Conservation (phyloP, 2,113 vertebrate species). For the Esox niger region DNA sequence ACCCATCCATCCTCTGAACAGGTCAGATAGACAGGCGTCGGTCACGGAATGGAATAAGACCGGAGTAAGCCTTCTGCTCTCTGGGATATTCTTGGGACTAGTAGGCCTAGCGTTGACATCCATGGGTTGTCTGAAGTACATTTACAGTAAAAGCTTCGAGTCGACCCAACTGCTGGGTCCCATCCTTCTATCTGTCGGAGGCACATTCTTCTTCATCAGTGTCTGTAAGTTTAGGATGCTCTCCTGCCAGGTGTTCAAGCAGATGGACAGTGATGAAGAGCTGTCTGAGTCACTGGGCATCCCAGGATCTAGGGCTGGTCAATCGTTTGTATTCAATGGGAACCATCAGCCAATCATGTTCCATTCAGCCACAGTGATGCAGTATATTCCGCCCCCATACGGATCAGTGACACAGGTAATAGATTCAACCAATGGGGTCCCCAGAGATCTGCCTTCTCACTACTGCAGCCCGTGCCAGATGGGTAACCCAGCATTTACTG, state of each 20-base stretch:
- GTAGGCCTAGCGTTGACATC: constrained; percentile 78
- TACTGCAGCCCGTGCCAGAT: constrained; percentile 64
- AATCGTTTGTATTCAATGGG: constrained; percentile 75
- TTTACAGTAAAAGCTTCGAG: constrained; percentile 59
- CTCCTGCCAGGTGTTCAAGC: constrained; percentile 68
- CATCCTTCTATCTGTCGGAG: constrained; percentile 77
- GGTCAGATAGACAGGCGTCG: constrained; percentile 64
- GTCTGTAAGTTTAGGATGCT: constrained; percentile 79
- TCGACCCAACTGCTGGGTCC: constrained; percentile 84
- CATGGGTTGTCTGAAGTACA: constrained; percentile 79
- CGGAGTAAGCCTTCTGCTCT: constrained; percentile 76
- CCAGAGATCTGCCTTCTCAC: constrained; percentile 41
- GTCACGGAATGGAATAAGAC: constrained; percentile 72
- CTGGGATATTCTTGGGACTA: constrained; percentile 77
- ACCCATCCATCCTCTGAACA: constrained; percentile 54
- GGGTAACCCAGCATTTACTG: constrained; percentile 66
- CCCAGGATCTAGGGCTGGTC: constrained; percentile 51
- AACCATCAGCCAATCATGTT: constrained; percentile 79
- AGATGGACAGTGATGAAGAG: constrained; percentile 61
- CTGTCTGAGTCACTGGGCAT: constrained; percentile 24
- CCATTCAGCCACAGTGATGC: constrained; percentile 69
- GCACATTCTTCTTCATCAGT: constrained; percentile 79
- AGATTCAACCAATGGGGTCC: constrained; percentile 16
- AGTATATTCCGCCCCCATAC: constrained; percentile 71
- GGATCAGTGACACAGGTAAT: constrained; percentile 60